phyloP scores from a whole-genome alignment of 2,797 vertebrate species.

The Gobionotothen gibberifrons region DNA sequence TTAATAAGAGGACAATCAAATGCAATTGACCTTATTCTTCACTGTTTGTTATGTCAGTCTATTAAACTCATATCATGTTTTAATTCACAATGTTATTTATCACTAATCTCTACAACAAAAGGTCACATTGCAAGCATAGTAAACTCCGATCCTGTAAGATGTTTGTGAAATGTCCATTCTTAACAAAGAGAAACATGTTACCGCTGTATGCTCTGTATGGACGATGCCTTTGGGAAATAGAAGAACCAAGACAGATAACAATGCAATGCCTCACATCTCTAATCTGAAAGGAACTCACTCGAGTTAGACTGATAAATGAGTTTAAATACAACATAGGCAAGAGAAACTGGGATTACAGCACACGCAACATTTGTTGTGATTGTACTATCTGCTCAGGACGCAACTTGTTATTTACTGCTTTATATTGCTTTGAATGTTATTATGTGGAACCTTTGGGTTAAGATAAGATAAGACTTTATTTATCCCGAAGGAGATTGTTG shows the following conservation, averaged over 20 bases:
- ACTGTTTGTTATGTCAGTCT: neutral
- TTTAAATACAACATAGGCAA: neutral
- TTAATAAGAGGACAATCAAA: neutral
- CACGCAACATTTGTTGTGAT: too few species aligned
- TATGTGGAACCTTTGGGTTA: neutral
- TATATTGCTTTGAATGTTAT: too few species aligned
- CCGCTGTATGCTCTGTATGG: slow-evolving; percentile 21
- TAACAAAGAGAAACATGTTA: neutral
- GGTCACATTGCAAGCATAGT: slow-evolving; percentile 13
- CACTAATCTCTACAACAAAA: neutral
- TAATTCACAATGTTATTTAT: neutral
- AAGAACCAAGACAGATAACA: neutral
- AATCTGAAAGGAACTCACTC: neutral
- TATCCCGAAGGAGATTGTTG: too few species aligned
- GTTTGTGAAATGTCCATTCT: slow-evolving; percentile 18
- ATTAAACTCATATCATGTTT: slow-evolving; percentile 6
- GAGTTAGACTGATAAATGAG: neutral
- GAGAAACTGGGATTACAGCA: too few species aligned
- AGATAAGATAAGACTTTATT: too few species aligned
- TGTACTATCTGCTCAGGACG: too few species aligned
- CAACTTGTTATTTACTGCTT: too few species aligned
- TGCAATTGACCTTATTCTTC: neutral
- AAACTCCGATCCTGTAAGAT: slow-evolving; percentile 14
- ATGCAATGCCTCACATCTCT: slow-evolving; percentile 17
- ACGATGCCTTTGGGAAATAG: slow-evolving; percentile 23